Conservation (phyloP, 2,113 vertebrate species). For the Anthoscopus minutus region DNA sequence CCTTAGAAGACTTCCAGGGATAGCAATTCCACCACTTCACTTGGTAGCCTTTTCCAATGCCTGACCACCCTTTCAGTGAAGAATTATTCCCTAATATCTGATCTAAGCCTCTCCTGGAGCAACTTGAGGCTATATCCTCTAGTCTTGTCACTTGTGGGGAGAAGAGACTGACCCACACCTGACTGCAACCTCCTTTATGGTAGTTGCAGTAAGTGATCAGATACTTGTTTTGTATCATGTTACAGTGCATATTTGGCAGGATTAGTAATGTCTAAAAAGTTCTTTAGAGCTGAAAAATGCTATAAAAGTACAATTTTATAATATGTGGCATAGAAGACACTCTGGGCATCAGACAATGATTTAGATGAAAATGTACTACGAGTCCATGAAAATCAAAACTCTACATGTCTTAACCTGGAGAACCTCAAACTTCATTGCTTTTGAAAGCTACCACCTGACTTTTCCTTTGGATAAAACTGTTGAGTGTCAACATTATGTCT, state of each 20-base stretch:
- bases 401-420: neutral
- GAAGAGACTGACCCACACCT: neutral
- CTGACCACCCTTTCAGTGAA: neutral
- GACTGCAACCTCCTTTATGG: neutral
- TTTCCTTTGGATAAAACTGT: neutral
- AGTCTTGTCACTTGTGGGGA: no score
- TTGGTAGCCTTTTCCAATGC: neutral
- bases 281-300: neutral
- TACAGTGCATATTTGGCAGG: neutral
- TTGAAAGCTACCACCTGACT: neutral
- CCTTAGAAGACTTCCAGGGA: neutral
- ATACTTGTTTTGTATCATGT: neutral
- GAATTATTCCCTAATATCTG: neutral
- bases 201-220: neutral
- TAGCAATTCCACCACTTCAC: neutral
- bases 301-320: neutral
- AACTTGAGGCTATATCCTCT: neutral
- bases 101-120: neutral
- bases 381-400: neutral
- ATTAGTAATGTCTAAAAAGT: neutral
- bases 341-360: neutral
- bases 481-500: neutral
- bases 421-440: neutral
- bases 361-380: neutral
- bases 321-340: neutral